These are phyloP conservation scores for Indicator maculatus DNA, from an alignment of 2,113 vertebrate species.

Conservation along the genomic window DNA sequence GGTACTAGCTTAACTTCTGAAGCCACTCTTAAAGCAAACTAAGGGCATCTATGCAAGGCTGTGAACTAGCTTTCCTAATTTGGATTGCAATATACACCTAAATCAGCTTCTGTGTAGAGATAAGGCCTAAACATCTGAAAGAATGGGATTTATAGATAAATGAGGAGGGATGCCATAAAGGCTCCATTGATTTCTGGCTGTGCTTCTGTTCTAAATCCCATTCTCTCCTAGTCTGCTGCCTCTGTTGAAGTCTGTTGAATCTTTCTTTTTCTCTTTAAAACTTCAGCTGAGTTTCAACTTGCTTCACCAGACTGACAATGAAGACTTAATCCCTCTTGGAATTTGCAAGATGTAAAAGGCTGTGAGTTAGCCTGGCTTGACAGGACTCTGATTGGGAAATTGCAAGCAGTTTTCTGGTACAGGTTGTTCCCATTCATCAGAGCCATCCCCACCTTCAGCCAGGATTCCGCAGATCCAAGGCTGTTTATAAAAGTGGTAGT, in stretches of 20 bases:
- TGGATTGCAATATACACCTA: conserved; percentile 56
- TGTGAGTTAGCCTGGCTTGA: background rate
- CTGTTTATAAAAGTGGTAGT: background rate
- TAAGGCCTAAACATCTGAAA: conserved; percentile 40
- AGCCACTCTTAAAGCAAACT: background rate
- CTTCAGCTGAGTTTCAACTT: conserved; percentile 61
- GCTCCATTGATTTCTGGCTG: conserved; percentile 46
- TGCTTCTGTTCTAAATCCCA: conserved; percentile 52
- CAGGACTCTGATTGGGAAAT: background rate
- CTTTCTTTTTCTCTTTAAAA: conserved; percentile 49
- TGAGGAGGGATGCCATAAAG: conserved; percentile 36
- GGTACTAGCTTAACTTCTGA: background rate
- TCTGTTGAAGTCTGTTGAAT: conserved; percentile 10
- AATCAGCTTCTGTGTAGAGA: conserved; percentile 27
- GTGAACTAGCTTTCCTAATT: conserved; percentile 37
- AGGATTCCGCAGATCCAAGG: background rate
- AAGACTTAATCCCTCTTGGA: conserved; percentile 66
- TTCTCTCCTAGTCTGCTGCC: conserved; percentile 21
- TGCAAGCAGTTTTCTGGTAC: background rate
- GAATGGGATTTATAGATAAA: conserved; percentile 52
- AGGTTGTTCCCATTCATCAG: background rate
- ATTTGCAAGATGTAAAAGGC: conserved; percentile 39
- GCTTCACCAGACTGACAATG: conserved; percentile 49
- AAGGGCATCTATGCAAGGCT: background rate
- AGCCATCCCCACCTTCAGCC: background rate